A percentile compares a stretch with the other conserved stretches of the same genome.
phyloP scores from a whole-genome alignment of 2,113 vertebrate genomes.

The Tetrax tetrax region DNA sequence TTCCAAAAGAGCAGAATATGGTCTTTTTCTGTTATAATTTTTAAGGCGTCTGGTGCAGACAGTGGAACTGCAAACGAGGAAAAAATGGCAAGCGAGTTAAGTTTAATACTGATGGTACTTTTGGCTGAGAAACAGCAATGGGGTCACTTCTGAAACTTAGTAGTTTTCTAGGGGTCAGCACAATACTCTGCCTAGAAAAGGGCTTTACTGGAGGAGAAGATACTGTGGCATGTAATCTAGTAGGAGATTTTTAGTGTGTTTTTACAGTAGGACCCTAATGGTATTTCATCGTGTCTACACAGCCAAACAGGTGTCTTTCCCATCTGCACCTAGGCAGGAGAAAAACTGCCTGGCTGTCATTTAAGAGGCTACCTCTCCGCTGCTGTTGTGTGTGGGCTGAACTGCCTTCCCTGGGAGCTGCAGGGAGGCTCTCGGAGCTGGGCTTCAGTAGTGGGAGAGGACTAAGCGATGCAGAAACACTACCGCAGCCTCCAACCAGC shows the following conservation, averaged over 20 bases:
- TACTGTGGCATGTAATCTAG: neutral
- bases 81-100: neutral
- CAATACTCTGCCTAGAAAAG: neutral
- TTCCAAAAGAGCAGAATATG: conserved; percentile 96
- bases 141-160: neutral
- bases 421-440: neutral
- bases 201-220: neutral
- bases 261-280: neutral
- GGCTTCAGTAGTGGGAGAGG: neutral
- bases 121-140: neutral
- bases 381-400: neutral
- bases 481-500: neutral
- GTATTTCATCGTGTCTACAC: too few species aligned
- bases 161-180: neutral
- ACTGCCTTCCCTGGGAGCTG: neutral
- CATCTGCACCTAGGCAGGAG: neutral
- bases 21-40: conserved; percentile 91
- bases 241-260: neutral
- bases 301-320: neutral
- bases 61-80: conserved; percentile 80
- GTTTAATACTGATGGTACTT: neutral
- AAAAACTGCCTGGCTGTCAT: neutral
- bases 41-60: conserved; percentile 91
- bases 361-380: neutral
- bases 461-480: neutral